A percentile compares a stretch with the other conserved stretches of the same genome.
phyloP scores from a whole-genome alignment of 1,140 invertebrate species.

The Heliconius congener region DNA sequence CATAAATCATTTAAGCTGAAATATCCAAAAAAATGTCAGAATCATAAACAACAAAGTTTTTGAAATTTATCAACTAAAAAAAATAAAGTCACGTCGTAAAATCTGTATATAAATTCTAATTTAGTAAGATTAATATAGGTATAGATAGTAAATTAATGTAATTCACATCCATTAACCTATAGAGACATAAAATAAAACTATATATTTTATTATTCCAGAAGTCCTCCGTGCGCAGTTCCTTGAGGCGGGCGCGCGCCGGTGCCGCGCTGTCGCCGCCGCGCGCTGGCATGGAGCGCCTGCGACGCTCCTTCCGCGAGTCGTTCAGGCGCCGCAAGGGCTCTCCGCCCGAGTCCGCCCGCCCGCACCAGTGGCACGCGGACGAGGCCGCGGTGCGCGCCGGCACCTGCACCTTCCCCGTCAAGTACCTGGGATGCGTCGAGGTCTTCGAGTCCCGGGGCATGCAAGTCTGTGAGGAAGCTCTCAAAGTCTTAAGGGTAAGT shows the following conservation, averaged over 20 bases:
- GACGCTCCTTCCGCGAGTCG: slow-evolving; percentile 95
- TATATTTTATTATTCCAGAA: slow-evolving; percentile 62
- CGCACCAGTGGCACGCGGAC: slow-evolving; percentile 99
- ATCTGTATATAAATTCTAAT: too few species aligned
- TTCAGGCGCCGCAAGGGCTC: slow-evolving; percentile 92
- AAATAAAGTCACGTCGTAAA: too few species aligned
- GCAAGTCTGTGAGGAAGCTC: slow-evolving; percentile 99
- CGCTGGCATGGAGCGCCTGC: slow-evolving; percentile 94
- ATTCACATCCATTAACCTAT: too few species aligned
- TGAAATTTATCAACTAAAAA: too few species aligned
- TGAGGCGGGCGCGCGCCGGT: slow-evolving; percentile 83
- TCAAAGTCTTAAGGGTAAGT: slow-evolving; percentile 95
- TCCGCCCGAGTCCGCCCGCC: slow-evolving; percentile 95
- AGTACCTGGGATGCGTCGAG: slow-evolving; percentile 99
- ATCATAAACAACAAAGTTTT: too few species aligned
- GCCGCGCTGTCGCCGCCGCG: slow-evolving; percentile 87
- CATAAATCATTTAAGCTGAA: too few species aligned
- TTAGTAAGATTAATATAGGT: too few species aligned
- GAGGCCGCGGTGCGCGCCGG: slow-evolving; percentile 96
- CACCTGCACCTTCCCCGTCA: slow-evolving; percentile 98
- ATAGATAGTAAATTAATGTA: too few species aligned
- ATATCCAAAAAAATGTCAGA: too few species aligned
- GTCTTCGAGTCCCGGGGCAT: slow-evolving; percentile 99
- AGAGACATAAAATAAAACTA: too few species aligned
- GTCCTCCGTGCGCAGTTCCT: slow-evolving; percentile 80